Base-by-base conservation (phyloP, 2,113 vertebrate genomes). In the Cyprinus carpio region DNA sequence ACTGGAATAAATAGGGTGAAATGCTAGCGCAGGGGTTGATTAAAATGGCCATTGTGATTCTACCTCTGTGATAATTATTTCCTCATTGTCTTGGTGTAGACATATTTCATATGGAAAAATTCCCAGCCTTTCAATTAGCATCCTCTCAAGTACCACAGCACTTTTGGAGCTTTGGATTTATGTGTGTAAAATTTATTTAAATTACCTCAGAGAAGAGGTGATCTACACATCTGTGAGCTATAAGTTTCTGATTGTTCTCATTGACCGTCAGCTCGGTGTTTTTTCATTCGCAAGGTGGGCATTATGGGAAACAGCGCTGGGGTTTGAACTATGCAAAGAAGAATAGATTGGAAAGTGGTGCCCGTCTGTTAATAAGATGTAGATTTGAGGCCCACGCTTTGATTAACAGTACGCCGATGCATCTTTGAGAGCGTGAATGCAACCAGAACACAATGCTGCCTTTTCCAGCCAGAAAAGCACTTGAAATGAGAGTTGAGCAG, bases 11-110 rank as follows among this genome's bases (percentile, higher is more conserved):
- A 95, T 94, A 93, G 94, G 94, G 94, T 95, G 94, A 95, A 94
- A 95, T 92, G 94, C 92, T 93, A 94, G 92, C 90, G 89, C 91
- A 92, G 92, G 82, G 95, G 94, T 95, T 95, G 94, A 95, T 95
- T 95, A 94, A 94, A 95, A 95, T 92, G 93, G 92, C 91, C 92
- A 94, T 94, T 94, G 93, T 95, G 93, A 93, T 94, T 93, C 92
- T 95, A 94, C 93, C 93, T 95, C 93, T 92, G 90, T 93, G 92
- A 92, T 95, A 95, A 95, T 95, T 95, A 95, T 95, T 95, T 95
- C 92, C 92, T 93, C 94, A 93, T 95, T 94, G 93, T 95, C 93
- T 94, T 94, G 92, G 84, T 91, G 91, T 90, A 92, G 93, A 94
- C 93, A 92, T 90, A 94, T 94, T 95, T 94, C 92, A 94, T 94